Percentiles rank a stretch among this genome's conserved stretches.
These are phyloP conservation scores for Melanostoma mellinum DNA, from an alignment of 2,888 invertebrate genomes.

Conservation along the genomic window DNA sequence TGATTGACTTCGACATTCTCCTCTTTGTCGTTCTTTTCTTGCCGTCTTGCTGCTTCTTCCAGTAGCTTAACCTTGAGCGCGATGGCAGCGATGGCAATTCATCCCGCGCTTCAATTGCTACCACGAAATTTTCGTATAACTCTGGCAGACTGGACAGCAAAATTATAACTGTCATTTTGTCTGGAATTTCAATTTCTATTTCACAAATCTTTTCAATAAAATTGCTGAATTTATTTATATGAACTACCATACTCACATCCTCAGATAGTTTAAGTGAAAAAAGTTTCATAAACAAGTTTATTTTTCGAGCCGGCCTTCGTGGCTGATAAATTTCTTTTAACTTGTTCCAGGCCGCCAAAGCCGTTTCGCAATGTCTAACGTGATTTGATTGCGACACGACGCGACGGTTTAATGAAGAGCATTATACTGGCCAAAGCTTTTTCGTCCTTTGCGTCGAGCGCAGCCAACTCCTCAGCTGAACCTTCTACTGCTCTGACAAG, in stretches of 20 bases:
- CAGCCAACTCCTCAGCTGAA: no score
- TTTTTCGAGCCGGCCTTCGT: not conserved
- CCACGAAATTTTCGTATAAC: not conserved
- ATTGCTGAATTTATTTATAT: constrained; percentile 23
- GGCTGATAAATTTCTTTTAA: no score
- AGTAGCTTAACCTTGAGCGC: constrained; percentile 3
- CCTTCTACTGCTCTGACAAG: no score
- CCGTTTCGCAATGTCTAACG: no score
- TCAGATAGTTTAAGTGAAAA: constrained; percentile 7
- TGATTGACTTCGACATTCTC: not conserved
- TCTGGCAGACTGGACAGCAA: constrained; percentile 9
- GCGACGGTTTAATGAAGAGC: no score
- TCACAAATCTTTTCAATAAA: constrained; percentile 16
- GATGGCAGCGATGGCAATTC: not conserved
- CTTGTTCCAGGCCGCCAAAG: no score
- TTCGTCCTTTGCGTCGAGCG: no score
- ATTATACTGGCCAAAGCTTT: no score
- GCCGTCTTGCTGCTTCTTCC: not conserved
- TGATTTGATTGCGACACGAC: no score
- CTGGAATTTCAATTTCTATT: constrained; percentile 9
- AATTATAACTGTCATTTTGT: constrained; percentile 17
- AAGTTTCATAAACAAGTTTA: constrained; percentile 1
- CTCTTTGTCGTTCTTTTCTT: not conserved
- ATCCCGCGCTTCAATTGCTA: not conserved
- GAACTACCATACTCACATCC: not conserved